Conservation (phyloP, 2,888 invertebrate genomes). For the Brachyptera putata region DNA sequence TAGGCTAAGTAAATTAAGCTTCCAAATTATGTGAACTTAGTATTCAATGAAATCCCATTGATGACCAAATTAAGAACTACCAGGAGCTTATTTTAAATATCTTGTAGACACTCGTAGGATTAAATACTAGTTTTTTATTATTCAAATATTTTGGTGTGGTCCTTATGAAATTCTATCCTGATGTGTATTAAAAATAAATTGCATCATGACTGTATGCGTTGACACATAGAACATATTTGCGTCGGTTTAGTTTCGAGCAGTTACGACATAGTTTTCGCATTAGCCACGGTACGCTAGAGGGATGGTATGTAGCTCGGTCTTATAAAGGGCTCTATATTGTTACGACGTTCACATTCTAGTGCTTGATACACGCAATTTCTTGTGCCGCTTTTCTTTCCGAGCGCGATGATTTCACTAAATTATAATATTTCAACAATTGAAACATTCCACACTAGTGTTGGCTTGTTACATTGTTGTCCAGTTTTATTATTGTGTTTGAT, state of each 20-base stretch:
- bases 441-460: too few species aligned
- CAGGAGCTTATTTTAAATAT: constrained; percentile 1
- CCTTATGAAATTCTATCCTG: background rate
- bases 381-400: too few species aligned
- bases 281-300: constrained; percentile 7
- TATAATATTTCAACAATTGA: background rate
- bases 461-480: too few species aligned
- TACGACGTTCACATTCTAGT: background rate
- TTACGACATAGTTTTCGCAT: too few species aligned
- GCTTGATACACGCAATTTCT: too few species aligned
- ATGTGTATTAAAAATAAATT: background rate
- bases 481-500: too few species aligned
- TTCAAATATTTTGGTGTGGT: background rate
- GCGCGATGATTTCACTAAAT: background rate
- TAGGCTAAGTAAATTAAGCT: background rate
- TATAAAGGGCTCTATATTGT: background rate
- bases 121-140: constrained; percentile 10
- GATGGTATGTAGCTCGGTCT: background rate
- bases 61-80: constrained; percentile 7
- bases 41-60: constrained; percentile 12
- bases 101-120: background rate
- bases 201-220: background rate
- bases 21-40: background rate
- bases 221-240: constrained; percentile 5
- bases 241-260: too few species aligned